Base-by-base conservation (phyloP, 2,113 vertebrate species). In the Psilopsiagon aurifrons region DNA sequence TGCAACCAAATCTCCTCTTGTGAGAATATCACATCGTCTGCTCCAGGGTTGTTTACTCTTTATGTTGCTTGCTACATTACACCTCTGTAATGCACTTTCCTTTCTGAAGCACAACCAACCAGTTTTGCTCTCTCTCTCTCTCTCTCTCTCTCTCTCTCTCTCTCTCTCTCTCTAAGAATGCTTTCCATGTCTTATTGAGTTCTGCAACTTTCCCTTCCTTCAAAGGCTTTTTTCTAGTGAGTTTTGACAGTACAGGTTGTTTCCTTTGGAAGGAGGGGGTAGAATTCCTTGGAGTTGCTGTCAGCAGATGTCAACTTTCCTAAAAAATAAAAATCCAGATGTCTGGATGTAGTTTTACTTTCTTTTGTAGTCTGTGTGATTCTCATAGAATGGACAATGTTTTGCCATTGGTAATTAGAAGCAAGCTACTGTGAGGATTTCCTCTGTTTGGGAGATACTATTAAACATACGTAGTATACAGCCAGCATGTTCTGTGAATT, bases 61-160 rank as follows among this genome's bases (percentile, higher is more conserved):
- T 4, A 0, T 44, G 29, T 10, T 22, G n/a, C 23, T 4, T 4
- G 20, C 35, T 87, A 9, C 6, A 0, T 3, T 47, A 29, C 1
- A 0, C 31, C 41, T 52, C 49, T 59, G 6, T 11, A 8, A 9
- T 3, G 20, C 41, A 54, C 49, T 63, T 46, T 70, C 64, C 54
- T 59, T 49, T 77, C 69, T 52, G 49, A 63, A 80, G 27, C 15
- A 52, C 7, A 75, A 79, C 22, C 33, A 63, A 20, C 18, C 3
- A 4, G 2, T 63, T 81, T 62, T 54, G 6, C 51, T 49, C 13
- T 37, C 35, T 37, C 35, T 69, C n/a, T 73, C 37, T 74, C 31
- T 6, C n/a, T n/a, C n/a, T n/a, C n/a, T n/a, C n/a, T n/a, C n/a
- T n/a, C n/a, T n/a, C n/a, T n/a, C n/a, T n/a, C n/a, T n/a, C 51